These are phyloP conservation scores for Cervus canadensis DNA, from an alignment of 2,113 vertebrate species.

Conservation along the genomic window DNA sequence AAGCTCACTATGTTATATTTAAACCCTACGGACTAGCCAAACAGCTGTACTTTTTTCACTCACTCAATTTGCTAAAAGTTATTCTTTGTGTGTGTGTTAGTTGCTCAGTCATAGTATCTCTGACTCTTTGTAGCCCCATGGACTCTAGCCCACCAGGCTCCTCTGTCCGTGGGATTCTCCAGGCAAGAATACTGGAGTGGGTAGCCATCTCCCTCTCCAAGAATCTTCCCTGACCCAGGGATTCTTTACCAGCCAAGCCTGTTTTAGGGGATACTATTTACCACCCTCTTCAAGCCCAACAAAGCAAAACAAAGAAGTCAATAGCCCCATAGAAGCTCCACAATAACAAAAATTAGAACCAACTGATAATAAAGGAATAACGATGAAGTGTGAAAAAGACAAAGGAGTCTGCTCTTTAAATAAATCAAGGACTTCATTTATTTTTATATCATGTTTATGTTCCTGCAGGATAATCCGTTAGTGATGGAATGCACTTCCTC, in stretches of 20 bases:
- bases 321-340: slow-evolving; percentile 60
- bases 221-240: background rate
- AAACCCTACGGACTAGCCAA: background rate
- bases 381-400: slow-evolving; percentile 58
- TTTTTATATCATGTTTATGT: slow-evolving; percentile 36
- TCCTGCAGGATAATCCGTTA: slow-evolving; percentile 35
- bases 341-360: slow-evolving; percentile 54
- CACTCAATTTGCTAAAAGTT: slow-evolving; percentile 52
- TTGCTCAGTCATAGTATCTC: background rate
- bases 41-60: slow-evolving; percentile 69
- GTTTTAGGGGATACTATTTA: slow-evolving; percentile 51
- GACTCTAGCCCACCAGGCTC: background rate
- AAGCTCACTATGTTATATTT: background rate
- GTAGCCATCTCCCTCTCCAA: background rate
- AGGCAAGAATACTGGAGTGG: background rate
- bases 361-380: slow-evolving; percentile 56
- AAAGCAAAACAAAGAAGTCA: background rate
- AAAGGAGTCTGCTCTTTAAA: background rate
- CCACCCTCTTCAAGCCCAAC: background rate
- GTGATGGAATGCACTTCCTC: background rate
- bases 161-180: background rate
- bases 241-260: background rate
- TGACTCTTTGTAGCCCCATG: background rate
- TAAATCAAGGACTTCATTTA: background rate
- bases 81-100: slow-evolving; percentile 39